Base-by-base conservation (phyloP, 2,888 invertebrate genomes). In the Anaspis maculata region DNA sequence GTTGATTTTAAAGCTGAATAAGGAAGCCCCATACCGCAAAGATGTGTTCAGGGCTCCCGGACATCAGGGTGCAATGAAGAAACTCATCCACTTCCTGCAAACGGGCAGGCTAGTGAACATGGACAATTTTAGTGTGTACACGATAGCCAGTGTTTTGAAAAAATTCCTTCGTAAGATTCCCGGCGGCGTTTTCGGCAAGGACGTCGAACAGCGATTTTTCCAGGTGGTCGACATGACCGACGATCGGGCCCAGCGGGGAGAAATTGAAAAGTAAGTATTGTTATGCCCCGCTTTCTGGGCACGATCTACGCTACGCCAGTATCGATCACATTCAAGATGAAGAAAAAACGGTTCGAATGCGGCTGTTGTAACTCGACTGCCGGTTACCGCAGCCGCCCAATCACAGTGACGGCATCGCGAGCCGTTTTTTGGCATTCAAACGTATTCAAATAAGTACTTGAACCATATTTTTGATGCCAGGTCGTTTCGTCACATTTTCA, bases 101-200 rank as follows among this genome's bases (percentile, higher is more conserved):
- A 83, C 86, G 39, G 91, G 91, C 23, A 76, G 90, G 31, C 71
- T 91, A 48, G 88, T 91, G 37, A 91, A 91, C 67, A 88, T 91
- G 58, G 90, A 90, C 62, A 91, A 92, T 65, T 94, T 90, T 66
- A 91, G 90, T 43, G 92, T 96, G 42, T 95, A 96, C 68, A 97
- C 97, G 14, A 92, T 97, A 57, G 96, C 97, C 37, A 95, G 95
- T 67, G 96, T 97, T 39, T 74, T 97, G 43, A 97, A 97, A 73
- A 96, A 95, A 70, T 97, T 97, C 70, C 76, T 97, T 34, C 76
- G 96, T 45, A 95, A 95, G 74, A 82, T 97, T 53, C 96, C 96
- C 10, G 92, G 90, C 36, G 97, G 97, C 19, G 86, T 97, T 40
- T 96, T 97, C 69, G 94, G 96, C 0, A 77, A 83, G 16, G 85